Conservation (phyloP, 2,797 vertebrate genomes). For the Paguma larvata region DNA sequence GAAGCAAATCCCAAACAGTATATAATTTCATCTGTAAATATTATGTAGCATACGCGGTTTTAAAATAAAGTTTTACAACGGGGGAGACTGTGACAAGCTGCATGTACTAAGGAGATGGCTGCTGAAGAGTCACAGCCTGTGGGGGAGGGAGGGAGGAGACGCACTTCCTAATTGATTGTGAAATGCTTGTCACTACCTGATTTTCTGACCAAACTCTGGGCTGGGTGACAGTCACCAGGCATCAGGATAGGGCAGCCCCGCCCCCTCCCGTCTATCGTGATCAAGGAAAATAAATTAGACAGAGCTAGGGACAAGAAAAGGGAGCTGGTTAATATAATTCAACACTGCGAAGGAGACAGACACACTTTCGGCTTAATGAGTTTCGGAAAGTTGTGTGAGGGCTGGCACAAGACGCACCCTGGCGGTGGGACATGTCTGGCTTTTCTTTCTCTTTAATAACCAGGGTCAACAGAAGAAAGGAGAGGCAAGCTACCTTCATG, state of each 20-base stretch:
- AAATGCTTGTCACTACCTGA: background rate
- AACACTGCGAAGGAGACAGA: background rate
- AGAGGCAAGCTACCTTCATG: background rate
- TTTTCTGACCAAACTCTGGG: background rate
- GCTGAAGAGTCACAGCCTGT: background rate
- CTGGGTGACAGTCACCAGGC: background rate
- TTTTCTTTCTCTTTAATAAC: background rate
- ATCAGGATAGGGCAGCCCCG: background rate
- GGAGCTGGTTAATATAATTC: background rate
- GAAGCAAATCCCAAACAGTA: constrained; percentile 21
- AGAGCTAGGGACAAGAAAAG: background rate
- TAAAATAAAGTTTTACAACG: constrained; percentile 38
- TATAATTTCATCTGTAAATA: constrained; percentile 40
- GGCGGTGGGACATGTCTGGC: too few species aligned
- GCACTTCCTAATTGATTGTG: background rate
- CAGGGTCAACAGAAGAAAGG: background rate
- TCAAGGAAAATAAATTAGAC: background rate
- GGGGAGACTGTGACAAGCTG: background rate
- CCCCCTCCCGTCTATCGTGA: background rate
- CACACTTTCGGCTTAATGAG: background rate
- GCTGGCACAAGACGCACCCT: background rate
- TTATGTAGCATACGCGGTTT: background rate
- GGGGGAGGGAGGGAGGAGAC: background rate
- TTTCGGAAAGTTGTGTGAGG: background rate
- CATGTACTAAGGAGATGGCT: background rate